Evolutionary conservation across 2,888 invertebrate genomes (phyloP), one percentile per base, ranked within the genome.

Genomic region (Dasysyrphus tricinctus): DNA sequence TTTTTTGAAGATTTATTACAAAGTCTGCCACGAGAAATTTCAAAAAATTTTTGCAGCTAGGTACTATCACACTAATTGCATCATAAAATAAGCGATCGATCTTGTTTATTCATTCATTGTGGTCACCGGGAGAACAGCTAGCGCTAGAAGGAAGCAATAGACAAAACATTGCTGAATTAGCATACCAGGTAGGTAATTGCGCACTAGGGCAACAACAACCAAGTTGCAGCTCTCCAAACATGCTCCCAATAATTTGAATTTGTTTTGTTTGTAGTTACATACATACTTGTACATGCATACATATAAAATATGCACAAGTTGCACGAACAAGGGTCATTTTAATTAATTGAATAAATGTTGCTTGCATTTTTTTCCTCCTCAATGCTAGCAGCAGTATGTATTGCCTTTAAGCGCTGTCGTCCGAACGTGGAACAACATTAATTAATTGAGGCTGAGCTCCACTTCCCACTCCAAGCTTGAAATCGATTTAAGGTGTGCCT

Each of bases 401-500:
- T 56, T 69, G 49, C 0, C n/a, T 74, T 9, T 81, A 54, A 74
- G 49, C 51, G 56, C 78, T 85, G 85, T 81, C 81, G 85, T 85
- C 81, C 85, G 85, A 85, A 74, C 84, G 77, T 77, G 70, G 81
- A 74, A 81, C 81, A 63, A 85, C 69, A 86, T 82, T 86, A 86
- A 86, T 81, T 82, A 86, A 86, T 86, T 86, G 78, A 75, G 85
- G 70, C 78, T 82, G 82, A 86, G 86, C 72, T 75, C 86, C 54
- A 82, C 75, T 86, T 86, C 82, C 82, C 82, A 86, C 74, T 86
- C 59, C 61, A 75, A 82, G 67, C 54, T 65, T n/a, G 49, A 72
- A 79, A 86, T 82, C 82, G 82, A 86, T 86, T 86, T 78, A 82
- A 86, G 86, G 86, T 86, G 86, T 67, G 86, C 82, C 86, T 75